Evolutionary conservation across 2,797 vertebrate genomes (phyloP).

Genomic region (Dendrocincla fuliginosa): DNA sequence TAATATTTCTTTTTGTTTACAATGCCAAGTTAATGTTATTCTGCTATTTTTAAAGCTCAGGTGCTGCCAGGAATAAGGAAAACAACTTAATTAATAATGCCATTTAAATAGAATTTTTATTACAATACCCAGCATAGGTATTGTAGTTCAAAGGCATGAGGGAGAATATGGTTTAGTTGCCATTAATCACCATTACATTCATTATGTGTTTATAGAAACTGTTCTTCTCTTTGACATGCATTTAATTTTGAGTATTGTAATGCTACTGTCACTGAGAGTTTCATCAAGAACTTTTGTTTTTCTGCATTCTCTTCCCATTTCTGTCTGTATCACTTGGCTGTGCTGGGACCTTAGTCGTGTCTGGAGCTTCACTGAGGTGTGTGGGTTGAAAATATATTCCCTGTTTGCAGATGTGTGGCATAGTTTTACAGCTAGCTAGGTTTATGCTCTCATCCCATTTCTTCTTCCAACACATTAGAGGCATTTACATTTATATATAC

Average conservation of each 20-base stretch:
- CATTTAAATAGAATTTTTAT: constrained; percentile 53
- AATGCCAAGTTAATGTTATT: constrained; percentile 25
- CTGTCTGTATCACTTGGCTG: not conserved
- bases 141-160: constrained; percentile 30
- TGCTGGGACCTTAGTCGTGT: not conserved
- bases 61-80: constrained; percentile 44
- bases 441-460: not conserved
- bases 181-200: constrained; percentile 44
- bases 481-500: no score
- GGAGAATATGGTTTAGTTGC: not conserved
- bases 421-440: not conserved
- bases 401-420: not conserved
- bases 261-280: not conserved
- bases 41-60: constrained; percentile 37
- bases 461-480: not conserved
- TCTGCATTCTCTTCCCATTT: not conserved
- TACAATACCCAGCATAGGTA: constrained; percentile 14
- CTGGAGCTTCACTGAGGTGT: not conserved
- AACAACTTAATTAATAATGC: constrained; percentile 57
- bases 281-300: not conserved
- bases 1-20: constrained; percentile 43
- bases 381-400: not conserved
- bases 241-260: constrained; percentile 26
- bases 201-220: not conserved
- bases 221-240: not conserved